These are phyloP conservation scores for Lepisosteus oculatus DNA, from an alignment of 2,113 vertebrate genomes.

Conservation along the genomic window DNA sequence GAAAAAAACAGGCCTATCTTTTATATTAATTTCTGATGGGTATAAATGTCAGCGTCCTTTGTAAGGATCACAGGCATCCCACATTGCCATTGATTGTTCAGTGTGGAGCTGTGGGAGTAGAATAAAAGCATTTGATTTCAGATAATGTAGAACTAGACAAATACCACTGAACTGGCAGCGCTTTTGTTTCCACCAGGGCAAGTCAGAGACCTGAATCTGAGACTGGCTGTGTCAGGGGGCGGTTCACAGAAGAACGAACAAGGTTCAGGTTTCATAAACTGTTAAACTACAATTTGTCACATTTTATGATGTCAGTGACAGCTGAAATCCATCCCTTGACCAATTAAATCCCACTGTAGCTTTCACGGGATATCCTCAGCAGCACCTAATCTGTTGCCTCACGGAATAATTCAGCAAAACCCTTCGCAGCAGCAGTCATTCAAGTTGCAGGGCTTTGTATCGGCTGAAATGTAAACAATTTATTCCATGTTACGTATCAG, in stretches of 20 bases:
- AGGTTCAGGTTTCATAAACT: constrained; percentile 52
- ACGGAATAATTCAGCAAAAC: not conserved
- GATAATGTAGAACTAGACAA: constrained; percentile 66
- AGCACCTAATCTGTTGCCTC: constrained; percentile 38
- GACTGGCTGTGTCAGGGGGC: constrained; percentile 44
- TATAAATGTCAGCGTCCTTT: constrained; percentile 71
- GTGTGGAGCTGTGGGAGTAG: constrained; percentile 57
- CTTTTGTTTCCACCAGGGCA: constrained; percentile 53
- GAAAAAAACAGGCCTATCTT: constrained; percentile 54
- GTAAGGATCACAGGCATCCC: constrained; percentile 62
- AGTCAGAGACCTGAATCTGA: constrained; percentile 54
- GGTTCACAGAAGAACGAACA: constrained; percentile 39
- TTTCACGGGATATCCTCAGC: constrained; percentile 38
- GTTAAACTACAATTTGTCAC: constrained; percentile 66
- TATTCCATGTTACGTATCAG: too few relatives aligned
- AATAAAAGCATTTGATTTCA: constrained; percentile 70
- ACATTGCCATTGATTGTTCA: constrained; percentile 64
- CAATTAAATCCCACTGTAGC: constrained; percentile 52
- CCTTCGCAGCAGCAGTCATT: too few relatives aligned
- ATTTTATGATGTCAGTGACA: constrained; percentile 57
- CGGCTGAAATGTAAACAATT: too few relatives aligned
- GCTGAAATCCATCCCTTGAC: constrained; percentile 54
- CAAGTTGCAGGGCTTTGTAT: too few relatives aligned
- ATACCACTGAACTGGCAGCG: constrained; percentile 51
- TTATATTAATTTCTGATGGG: constrained; percentile 57